phyloP scores from a whole-genome alignment of 2,888 invertebrate genomes.

The Trichacis sp. region DNA sequence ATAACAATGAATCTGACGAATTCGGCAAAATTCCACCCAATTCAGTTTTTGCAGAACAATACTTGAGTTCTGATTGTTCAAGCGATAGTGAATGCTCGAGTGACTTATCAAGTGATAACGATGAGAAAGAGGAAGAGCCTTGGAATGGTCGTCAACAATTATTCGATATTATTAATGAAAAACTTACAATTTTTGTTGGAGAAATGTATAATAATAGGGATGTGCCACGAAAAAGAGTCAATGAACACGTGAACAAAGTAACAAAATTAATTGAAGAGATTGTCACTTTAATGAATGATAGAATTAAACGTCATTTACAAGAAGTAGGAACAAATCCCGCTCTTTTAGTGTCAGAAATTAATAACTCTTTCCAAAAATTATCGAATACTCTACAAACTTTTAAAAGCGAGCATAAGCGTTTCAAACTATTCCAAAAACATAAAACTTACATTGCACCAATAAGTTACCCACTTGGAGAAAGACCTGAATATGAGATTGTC shows the following conservation, averaged over 20 bases:
- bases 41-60: too few relatives aligned
- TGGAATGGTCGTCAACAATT: too few relatives aligned
- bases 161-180: not conserved
- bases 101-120: too few relatives aligned
- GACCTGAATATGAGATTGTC: not conserved
- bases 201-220: slow-evolving; percentile 24
- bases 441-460: slow-evolving; percentile 3
- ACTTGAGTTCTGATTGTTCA: too few relatives aligned
- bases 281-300: slow-evolving; percentile 1
- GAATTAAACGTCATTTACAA: not conserved
- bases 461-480: not conserved
- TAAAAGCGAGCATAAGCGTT: not conserved
- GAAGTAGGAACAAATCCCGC: slow-evolving; percentile 5
- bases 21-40: too few relatives aligned
- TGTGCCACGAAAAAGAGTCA: slow-evolving; percentile 17
- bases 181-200: slow-evolving; percentile 6
- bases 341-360: too few relatives aligned
- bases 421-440: slow-evolving; percentile 8
- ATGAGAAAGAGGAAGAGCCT: too few relatives aligned
- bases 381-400: not conserved
- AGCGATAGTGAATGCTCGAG: too few relatives aligned
- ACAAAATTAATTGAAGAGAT: slow-evolving; percentile 2
- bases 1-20: too few relatives aligned
- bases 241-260: slow-evolving; percentile 5
- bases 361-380: not conserved